phyloP scores from a whole-genome alignment of 2,888 invertebrate species.

The Drosophila tanythrix region DNA sequence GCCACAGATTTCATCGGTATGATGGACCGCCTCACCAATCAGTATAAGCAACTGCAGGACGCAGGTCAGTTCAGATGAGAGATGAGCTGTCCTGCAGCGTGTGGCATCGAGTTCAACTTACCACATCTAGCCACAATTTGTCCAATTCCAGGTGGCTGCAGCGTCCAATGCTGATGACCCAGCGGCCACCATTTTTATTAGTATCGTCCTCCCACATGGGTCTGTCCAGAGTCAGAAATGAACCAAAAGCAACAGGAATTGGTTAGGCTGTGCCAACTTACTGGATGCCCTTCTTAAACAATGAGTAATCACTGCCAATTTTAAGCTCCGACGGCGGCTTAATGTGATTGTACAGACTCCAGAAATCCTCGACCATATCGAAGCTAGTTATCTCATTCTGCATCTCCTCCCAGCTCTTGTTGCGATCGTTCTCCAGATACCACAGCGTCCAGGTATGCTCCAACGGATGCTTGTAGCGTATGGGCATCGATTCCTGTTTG shows the following conservation, averaged over 20 bases:
- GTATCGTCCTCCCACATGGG: conserved; percentile 96
- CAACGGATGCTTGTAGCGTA: conserved; percentile 92
- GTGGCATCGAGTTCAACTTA: conserved; percentile 66
- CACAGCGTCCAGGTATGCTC: conserved; percentile 98
- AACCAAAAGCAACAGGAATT: not conserved
- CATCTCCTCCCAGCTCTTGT: conserved; percentile 94
- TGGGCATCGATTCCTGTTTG: conserved; percentile 30
- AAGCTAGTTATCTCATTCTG: conserved; percentile 96
- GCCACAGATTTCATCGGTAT: conserved; percentile 96
- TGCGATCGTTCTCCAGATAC: conserved; percentile 97
- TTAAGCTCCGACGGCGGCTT: conserved; percentile 91
- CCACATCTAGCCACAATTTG: conserved; percentile 92
- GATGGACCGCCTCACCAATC: conserved; percentile 98
- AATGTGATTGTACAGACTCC: conserved; percentile 96
- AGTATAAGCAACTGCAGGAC: conserved; percentile 88
- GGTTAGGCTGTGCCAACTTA: conserved; percentile 31
- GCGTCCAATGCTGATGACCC: conserved; percentile 90
- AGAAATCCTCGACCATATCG: conserved; percentile 98
- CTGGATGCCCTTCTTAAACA: conserved; percentile 88
- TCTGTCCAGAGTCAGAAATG: conserved; percentile 69
- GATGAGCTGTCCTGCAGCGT: not conserved
- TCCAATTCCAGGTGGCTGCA: conserved; percentile 90
- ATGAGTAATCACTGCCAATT: conserved; percentile 91
- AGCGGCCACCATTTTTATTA: conserved; percentile 93
- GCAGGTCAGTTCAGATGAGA: not conserved